Conservation (phyloP, 64 coral and sea anemone species). For the Cladopsammia gracilis region DNA sequence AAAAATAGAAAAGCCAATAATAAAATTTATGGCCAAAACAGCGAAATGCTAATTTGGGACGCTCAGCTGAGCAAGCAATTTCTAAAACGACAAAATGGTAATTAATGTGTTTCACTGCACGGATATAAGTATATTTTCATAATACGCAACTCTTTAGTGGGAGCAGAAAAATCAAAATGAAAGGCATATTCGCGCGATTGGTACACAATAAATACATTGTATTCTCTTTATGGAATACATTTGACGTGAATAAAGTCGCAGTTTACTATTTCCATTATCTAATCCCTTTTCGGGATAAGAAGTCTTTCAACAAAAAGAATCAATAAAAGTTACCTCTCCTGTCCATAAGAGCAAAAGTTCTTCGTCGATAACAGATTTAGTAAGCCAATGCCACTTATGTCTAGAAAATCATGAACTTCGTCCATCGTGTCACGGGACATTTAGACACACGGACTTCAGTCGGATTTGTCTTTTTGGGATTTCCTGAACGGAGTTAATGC, state of each 20-base stretch:
- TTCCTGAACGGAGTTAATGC: conserved; percentile 89
- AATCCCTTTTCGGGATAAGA: neutral
- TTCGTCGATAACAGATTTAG: conserved; percentile 12
- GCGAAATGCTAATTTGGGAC: neutral
- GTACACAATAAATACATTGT: neutral
- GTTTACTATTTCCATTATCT: neutral
- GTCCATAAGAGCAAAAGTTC: conserved; percentile 42
- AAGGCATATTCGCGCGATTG: neutral
- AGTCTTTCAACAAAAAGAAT: neutral
- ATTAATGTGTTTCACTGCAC: neutral
- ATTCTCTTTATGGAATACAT: neutral
- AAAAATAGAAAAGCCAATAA: neutral
- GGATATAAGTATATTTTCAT: neutral
- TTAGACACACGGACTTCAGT: conserved; percentile 14
- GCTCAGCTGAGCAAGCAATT: conserved; percentile 24
- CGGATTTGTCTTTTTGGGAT: conserved; percentile 80
- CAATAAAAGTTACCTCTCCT: conserved; percentile 13
- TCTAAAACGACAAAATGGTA: neutral
- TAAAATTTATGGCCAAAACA: neutral
- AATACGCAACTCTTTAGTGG: neutral
- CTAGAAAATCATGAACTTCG: neutral
- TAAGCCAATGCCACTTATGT: neutral
- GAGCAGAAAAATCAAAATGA: neutral
- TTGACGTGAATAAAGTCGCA: neutral
- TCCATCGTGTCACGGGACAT: neutral